Evolutionary conservation across 1,140 invertebrate species (phyloP).

Genomic region (Drosophila burlai): DNA sequence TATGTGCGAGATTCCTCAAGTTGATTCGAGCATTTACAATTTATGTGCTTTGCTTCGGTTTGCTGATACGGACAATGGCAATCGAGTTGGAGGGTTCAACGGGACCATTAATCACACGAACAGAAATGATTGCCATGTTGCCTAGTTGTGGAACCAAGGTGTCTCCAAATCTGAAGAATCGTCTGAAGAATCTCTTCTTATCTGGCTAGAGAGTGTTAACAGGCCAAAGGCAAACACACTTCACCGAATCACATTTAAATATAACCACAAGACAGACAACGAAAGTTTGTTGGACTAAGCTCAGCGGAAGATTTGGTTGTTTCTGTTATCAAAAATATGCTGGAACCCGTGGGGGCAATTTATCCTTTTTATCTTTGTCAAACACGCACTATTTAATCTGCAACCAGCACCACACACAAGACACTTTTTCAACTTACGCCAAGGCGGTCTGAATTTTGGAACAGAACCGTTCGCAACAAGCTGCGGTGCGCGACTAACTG

Average conservation of each 20-base stretch:
- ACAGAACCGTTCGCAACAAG: constrained; percentile 43
- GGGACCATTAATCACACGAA: constrained; percentile 35
- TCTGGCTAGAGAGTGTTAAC: constrained; percentile 28
- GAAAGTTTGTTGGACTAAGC: constrained; percentile 7
- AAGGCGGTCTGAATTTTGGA: not conserved
- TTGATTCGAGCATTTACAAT: constrained; percentile 30
- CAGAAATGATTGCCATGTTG: constrained; percentile 18
- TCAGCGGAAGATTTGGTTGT: constrained; percentile 5
- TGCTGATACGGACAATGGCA: constrained; percentile 36
- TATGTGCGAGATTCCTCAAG: not conserved
- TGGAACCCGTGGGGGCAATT: constrained; percentile 15
- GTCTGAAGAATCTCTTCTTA: constrained; percentile 10
- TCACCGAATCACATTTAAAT: constrained; percentile 16
- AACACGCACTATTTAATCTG: constrained; percentile 36
- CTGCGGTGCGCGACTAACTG: constrained; percentile 54
- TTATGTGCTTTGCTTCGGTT: constrained; percentile 21
- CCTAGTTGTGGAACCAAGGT: constrained; percentile 24
- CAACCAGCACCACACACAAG: constrained; percentile 32
- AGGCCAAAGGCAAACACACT: constrained; percentile 13
- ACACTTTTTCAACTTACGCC: constrained; percentile 4
- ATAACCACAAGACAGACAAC: not conserved
- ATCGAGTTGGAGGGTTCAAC: constrained; percentile 29
- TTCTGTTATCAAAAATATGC: constrained; percentile 2
- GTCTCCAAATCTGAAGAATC: constrained; percentile 15
- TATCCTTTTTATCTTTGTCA: constrained; percentile 28